Conservation (phyloP, 2,113 vertebrate species). For the Holacanthus passer region DNA sequence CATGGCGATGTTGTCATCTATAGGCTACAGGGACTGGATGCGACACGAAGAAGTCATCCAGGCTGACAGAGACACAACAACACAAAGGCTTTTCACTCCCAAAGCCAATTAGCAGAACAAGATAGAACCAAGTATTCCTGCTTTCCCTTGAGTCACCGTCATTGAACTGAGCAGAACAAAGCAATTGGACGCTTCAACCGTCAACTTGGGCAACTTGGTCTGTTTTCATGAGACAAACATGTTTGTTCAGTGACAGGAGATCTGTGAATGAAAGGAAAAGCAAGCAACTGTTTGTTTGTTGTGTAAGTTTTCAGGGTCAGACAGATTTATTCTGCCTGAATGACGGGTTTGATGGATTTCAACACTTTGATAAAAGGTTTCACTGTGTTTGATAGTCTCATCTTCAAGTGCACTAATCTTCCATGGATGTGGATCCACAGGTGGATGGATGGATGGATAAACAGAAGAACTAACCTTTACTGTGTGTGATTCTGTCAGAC, state of each 20-base stretch:
- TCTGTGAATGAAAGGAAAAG: not conserved
- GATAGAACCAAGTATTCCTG: not conserved
- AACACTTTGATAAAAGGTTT: not conserved
- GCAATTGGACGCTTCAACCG: not conserved
- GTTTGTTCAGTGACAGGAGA: not conserved
- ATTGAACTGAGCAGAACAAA: not conserved
- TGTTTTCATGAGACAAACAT: not conserved
- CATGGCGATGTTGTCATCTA: slow-evolving; percentile 59
- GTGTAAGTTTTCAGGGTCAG: not conserved
- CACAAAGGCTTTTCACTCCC: slow-evolving; percentile 30
- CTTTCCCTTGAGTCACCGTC: not conserved
- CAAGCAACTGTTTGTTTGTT: not conserved
- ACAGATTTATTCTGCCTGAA: not conserved
- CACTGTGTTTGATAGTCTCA: not conserved
- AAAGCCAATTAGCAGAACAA: not conserved
- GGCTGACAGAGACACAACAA: slow-evolving; percentile 37
- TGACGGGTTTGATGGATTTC: not conserved
- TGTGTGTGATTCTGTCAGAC: not conserved
- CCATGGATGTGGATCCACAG: not conserved
- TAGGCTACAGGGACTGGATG: slow-evolving; percentile 5
- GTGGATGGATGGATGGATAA: not conserved
- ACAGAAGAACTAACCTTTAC: not conserved
- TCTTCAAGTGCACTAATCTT: not conserved
- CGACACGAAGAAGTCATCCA: slow-evolving; percentile 41
- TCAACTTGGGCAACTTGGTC: not conserved